Base-by-base conservation (phyloP, 2,797 vertebrate species). In the Hydrocynus forskahlii region DNA sequence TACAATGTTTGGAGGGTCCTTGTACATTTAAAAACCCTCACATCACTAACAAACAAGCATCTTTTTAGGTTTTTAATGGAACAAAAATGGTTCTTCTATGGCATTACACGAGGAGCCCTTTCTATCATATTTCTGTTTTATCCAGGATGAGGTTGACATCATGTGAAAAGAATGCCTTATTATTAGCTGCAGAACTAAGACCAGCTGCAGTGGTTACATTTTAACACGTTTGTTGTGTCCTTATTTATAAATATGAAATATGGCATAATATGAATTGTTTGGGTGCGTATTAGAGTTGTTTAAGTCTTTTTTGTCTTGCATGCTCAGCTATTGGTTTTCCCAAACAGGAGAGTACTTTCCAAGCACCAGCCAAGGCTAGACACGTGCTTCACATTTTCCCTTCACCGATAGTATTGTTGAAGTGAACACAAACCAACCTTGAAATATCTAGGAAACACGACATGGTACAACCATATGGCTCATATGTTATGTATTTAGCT, bases 361-460 rank as follows among this genome's bases (percentile, higher is more conserved):
- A 79, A 86, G 86, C 85, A 88, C 89, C 86, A 84, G 73, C 79
- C 69, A 75, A 29, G 85, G 29, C 38, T 48, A n/a, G 16, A 80
- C 91, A 93, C 85, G 48, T 93, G 89, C 89, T 93, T 91, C 86
- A 75, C 72, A 91, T 92, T 93, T 91, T 89, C 89, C 62, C 85
- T 91, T 92, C 86, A 80, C 73, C 78, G 76, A 78, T 70, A 71
- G 66, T 79, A 84, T 70, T 70, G 50, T 70, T 83, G 79, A 86
- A 83, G 82, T 76, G 74, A 81, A 82, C 75, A 84, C 66, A 84
- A 86, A 85, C 75, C 55, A 43, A 84, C 79, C 82, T 76, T 85
- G 91, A 90, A 92, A 83, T 85, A 81, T 91, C 88, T 82, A 87
- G 80, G 83, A 89, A 86, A 90, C 84, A 90, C 86, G 87, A 90